Evolutionary conservation across 2,888 invertebrate species (phyloP), one percentile per base, ranked within the genome.

Genomic region (Gari tellinella): DNA sequence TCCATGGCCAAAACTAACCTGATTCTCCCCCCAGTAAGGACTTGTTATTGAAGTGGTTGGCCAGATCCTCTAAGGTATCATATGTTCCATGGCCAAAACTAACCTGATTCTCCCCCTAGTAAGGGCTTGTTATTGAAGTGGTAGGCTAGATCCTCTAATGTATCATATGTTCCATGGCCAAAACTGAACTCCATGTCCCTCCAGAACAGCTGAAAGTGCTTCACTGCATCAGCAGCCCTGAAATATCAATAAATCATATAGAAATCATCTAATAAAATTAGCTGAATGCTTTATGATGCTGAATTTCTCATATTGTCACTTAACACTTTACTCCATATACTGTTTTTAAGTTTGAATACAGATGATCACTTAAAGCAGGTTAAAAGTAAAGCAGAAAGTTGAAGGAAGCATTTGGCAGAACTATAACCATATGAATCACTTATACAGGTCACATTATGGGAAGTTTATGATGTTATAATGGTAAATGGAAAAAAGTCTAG

Each of bases 1-100:
- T n/a, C 88, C 90, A 81, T 90, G 89, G 19, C 91, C 91, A 83
- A 91, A 91, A 51, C 74, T 73, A 55, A 88, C 88, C 8, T 82
- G 78, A 21, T 69, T 74, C n/a, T n/a, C n/a, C 89, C 26, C 89
- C 90, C n/a, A 91, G 81, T 58, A 90, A 78, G 10, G 91, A 90
- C 55, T 89, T 86, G 67, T 88, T 90, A 41, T 81, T 79, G 72
- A 91, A 90, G 75, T 91, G 91, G 40, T 88, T 82, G 8, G 87
- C 78, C 49, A 91, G 80, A 38, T 89, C 89, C 23, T 84, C 73
- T 5, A 86, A 80, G 21, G 58, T 83, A 31, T 72, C 66, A 68
- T 90, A 91, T 26, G 75, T 82, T n/a, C 88, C 90, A 81, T 90
- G 89, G 19, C 91, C 91, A 83, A 91, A 91, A 37, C 77, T 69